Percentiles rank a stretch among this genome's conserved stretches.
phyloP scores from a whole-genome alignment of 1,140 invertebrate species.

The Aphelenchoides besseyi region DNA sequence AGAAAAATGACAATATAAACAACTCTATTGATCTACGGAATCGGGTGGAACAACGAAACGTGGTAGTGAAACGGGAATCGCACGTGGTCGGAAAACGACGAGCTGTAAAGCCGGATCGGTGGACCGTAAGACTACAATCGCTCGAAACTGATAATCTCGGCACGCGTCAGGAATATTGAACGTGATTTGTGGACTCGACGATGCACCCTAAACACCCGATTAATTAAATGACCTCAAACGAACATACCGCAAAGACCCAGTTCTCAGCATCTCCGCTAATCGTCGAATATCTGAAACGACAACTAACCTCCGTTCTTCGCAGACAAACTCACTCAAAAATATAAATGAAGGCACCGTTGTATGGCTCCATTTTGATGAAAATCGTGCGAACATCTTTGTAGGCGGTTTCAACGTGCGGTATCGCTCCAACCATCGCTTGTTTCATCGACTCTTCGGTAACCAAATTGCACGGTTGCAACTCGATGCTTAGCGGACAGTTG shows the following conservation, averaged over 20 bases:
- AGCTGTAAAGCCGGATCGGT: slow-evolving; percentile 40
- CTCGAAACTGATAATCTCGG: slow-evolving; percentile 49
- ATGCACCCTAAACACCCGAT: slow-evolving; percentile 42
- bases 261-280: slow-evolving; percentile 34
- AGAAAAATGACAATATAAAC: slow-evolving; percentile 9
- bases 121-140: slow-evolving; percentile 43
- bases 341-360: slow-evolving; percentile 46
- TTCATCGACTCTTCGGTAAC: slow-evolving; percentile 47
- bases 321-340: slow-evolving; percentile 40
- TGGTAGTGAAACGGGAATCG: slow-evolving; percentile 41
- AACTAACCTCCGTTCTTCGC: too few species aligned
- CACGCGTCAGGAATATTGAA: slow-evolving; percentile 46
- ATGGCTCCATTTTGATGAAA: slow-evolving; percentile 30
- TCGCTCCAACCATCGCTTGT: neutral
- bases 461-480: slow-evolving; percentile 33
- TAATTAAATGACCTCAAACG: neutral
- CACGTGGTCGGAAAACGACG: slow-evolving; percentile 34
- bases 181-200: slow-evolving; percentile 43
- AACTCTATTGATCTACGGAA: slow-evolving; percentile 32
- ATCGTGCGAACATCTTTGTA: slow-evolving; percentile 47
- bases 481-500: slow-evolving; percentile 47
- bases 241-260: slow-evolving; percentile 50
- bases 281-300: slow-evolving; percentile 37
- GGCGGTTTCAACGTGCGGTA: slow-evolving; percentile 13
- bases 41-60: slow-evolving; percentile 38